phyloP scores from a whole-genome alignment of 2,113 vertebrate species.

The Laticauda colubrina region DNA sequence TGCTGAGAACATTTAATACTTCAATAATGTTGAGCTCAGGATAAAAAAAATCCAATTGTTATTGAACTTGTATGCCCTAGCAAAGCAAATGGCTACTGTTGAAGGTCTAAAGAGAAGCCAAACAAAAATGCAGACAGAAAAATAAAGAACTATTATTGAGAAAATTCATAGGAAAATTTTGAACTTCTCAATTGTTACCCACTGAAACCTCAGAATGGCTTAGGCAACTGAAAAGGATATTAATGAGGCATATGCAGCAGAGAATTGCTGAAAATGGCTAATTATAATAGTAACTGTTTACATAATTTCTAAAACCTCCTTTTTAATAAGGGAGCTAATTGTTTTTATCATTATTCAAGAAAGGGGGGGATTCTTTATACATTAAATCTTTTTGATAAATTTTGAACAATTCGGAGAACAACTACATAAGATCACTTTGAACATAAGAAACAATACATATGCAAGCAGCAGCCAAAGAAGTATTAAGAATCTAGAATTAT shows the following conservation, averaged over 20 bases:
- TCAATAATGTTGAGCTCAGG: neutral
- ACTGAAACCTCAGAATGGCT: slow-evolving; percentile 12
- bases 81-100: neutral
- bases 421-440: slow-evolving; percentile 1
- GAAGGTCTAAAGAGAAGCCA: neutral
- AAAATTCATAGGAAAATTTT: neutral
- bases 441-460: slow-evolving; percentile 32
- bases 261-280: neutral
- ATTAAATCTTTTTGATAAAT: slow-evolving; percentile 37
- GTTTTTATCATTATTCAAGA: slow-evolving; percentile 13
- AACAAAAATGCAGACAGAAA: neutral
- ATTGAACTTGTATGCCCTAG: neutral
- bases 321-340: slow-evolving; percentile 25
- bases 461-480: neutral
- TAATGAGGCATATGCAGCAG: neutral
- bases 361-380: neutral
- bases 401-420: neutral
- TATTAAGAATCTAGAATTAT: neutral
- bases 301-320: slow-evolving; percentile 43
- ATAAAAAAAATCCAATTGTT: neutral
- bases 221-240: rapidly evolving
- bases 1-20: neutral
- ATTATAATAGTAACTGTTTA: neutral
- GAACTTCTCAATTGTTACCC: neutral
- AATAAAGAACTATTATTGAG: neutral